A percentile compares a stretch with the other conserved stretches of the same genome.
These are phyloP conservation scores for Columba janthina DNA, from an alignment of 2,113 vertebrate species.

Conservation along the genomic window DNA sequence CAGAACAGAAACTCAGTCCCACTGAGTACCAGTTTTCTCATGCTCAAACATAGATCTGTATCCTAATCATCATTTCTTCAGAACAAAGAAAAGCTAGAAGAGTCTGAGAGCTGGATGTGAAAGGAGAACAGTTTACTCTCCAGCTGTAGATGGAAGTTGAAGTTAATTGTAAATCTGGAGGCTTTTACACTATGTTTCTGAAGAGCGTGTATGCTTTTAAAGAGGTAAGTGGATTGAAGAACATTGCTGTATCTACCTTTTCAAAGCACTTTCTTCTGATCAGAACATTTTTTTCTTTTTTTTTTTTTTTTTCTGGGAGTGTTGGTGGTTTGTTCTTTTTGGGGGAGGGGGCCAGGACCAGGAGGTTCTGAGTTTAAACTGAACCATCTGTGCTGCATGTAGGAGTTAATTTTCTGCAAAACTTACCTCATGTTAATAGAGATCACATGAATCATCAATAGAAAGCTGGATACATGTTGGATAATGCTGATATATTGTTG, in stretches of 20 bases:
- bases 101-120: neutral
- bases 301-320: fast-evolving
- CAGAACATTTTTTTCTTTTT: no score
- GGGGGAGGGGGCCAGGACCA: fast-evolving
- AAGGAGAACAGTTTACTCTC: neutral
- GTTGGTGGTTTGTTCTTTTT: neutral
- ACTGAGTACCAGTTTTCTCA: neutral
- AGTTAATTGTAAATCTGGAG: neutral
- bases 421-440: neutral
- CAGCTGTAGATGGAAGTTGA: neutral
- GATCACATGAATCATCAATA: fast-evolving
- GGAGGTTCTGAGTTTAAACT: neutral
- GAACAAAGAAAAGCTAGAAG: neutral
- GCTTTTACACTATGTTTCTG: neutral
- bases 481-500: neutral
- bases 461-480: neutral
- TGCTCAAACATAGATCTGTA: neutral
- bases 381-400: neutral
- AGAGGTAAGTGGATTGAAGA: neutral
- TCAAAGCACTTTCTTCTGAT: neutral
- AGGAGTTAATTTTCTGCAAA: neutral
- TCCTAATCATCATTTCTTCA: no score
- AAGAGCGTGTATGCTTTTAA: neutral
- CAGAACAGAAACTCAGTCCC: neutral
- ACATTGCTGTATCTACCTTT: neutral